A percentile compares a stretch with the other conserved stretches of the same genome.
phyloP scores from a whole-genome alignment of 2,797 vertebrate species.

The Taeniopygia guttata region DNA sequence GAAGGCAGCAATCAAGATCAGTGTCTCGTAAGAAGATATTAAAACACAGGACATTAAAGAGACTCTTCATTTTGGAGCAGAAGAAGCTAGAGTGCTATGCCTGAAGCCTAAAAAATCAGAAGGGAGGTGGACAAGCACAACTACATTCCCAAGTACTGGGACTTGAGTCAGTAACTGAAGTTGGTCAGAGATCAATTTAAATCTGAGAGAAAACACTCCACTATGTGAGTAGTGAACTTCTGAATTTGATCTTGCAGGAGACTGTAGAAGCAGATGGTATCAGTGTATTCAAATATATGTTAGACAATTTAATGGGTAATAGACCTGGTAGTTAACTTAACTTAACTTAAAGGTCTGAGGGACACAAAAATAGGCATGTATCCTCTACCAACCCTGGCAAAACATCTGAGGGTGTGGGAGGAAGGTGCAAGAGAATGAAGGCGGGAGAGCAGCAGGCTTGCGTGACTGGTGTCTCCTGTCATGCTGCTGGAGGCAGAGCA shows the following conservation, averaged over 20 bases:
- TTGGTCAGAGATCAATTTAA: background rate
- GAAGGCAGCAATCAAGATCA: background rate
- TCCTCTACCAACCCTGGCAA: background rate
- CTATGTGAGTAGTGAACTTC: background rate
- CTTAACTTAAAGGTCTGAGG: background rate
- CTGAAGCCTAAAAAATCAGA: background rate
- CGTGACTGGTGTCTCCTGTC: fast-evolving
- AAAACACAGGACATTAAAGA: background rate
- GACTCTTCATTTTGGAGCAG: background rate
- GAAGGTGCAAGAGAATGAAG: background rate
- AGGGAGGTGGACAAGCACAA: background rate
- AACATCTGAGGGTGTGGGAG: background rate
- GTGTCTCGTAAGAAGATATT: background rate
- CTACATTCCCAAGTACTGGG: background rate
- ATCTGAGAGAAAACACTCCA: background rate
- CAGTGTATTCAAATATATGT: background rate
- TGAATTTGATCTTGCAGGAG: background rate
- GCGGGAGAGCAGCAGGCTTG: background rate
- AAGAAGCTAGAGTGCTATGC: background rate
- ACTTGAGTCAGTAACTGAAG: background rate
- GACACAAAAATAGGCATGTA: background rate
- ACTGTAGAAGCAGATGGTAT: background rate
- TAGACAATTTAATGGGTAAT: background rate
- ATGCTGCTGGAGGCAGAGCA: background rate
- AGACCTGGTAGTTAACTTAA: background rate